Percentiles rank a stretch among this genome's conserved stretches.
Conservation (phyloP, 2,113 vertebrate species). For the Rattus rattus region DNA sequence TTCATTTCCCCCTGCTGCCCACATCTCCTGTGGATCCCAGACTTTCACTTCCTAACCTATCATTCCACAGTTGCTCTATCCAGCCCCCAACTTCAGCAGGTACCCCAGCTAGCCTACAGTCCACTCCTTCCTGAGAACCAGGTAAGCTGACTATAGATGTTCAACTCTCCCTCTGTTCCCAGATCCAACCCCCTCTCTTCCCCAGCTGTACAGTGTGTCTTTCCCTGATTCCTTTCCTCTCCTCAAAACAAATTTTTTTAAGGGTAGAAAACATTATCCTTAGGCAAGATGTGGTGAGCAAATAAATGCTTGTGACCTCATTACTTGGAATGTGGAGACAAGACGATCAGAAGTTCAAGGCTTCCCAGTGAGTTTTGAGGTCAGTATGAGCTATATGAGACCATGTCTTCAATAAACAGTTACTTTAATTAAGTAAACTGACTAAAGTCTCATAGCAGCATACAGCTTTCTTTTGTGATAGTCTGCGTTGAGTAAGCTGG, state of each 20-base stretch:
- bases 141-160: background rate
- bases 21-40: background rate
- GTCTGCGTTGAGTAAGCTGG: background rate
- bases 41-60: background rate
- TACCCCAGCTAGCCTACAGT: background rate
- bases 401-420: background rate
- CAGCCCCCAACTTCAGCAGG: background rate
- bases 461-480: background rate
- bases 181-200: background rate
- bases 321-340: background rate
- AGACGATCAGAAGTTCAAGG: background rate
- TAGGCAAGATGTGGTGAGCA: background rate
- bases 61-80: background rate
- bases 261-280: background rate
- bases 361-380: background rate
- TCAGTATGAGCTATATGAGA: background rate
- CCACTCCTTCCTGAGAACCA: background rate
- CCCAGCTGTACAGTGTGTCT: no score
- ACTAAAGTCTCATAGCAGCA: background rate
- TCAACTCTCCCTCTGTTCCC: background rate
- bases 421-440: background rate
- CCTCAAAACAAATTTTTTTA: background rate
- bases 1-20: no score
- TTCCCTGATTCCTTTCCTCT: no score
- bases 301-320: background rate